A percentile compares a stretch with the other conserved stretches of the same genome.
Conservation (phyloP, 2,888 invertebrate genomes). For the Temnothorax unifasciatus region DNA sequence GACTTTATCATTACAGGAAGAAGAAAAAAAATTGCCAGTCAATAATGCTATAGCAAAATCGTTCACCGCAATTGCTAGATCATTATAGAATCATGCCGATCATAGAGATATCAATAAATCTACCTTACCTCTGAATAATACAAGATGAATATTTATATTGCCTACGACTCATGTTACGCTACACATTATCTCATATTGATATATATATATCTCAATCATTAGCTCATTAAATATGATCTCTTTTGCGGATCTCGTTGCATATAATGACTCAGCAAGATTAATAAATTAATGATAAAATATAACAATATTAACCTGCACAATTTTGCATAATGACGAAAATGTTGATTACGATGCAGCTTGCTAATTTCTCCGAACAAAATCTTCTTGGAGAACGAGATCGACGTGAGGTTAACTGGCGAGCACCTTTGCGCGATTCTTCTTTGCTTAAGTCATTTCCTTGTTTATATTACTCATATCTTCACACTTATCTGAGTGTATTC, state of each 20-base stretch:
- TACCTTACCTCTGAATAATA: not conserved
- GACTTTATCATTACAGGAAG: not conserved
- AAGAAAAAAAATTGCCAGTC: constrained; percentile 2
- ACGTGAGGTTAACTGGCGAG: not conserved
- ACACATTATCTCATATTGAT: not conserved
- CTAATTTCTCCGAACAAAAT: not conserved
- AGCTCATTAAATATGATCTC: not conserved
- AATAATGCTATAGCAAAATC: not conserved
- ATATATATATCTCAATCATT: not conserved
- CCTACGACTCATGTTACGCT: not conserved
- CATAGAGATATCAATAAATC: not conserved
- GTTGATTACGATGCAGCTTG: not conserved
- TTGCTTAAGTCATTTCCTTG: constrained; percentile 25
- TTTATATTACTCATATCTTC: constrained; percentile 32
- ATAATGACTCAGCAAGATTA: not conserved
- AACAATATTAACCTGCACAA: constrained; percentile 6
- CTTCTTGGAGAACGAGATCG: not conserved
- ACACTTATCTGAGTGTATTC: not conserved
- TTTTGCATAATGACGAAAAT: not conserved
- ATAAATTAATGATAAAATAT: not conserved
- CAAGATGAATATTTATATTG: not conserved
- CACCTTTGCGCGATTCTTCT: not conserved
- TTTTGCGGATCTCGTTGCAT: not conserved
- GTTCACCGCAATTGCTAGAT: not conserved
- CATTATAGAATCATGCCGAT: not conserved